These are phyloP conservation scores for Antheraea yamamai DNA, from an alignment of 2,888 invertebrate species.

Conservation along the genomic window DNA sequence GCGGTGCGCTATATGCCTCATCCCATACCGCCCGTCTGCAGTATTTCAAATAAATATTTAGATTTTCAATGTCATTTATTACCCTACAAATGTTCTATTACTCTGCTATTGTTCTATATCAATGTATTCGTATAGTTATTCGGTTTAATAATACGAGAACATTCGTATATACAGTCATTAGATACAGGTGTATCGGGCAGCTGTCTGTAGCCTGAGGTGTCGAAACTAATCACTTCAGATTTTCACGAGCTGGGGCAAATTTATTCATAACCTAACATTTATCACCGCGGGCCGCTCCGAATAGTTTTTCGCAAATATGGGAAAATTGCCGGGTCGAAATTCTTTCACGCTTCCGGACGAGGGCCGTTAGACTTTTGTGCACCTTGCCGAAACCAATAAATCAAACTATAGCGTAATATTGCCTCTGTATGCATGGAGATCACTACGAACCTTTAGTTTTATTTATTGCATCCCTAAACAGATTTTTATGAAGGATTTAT, in stretches of 20 bases:
- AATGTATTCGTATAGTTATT: constrained; percentile 8
- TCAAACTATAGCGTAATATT: constrained; percentile 79
- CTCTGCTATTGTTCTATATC: constrained; percentile 49
- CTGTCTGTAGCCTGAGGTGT: constrained; percentile 60
- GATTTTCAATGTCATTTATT: constrained; percentile 54
- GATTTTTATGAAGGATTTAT: constrained; percentile 71
- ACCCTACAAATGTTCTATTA: constrained; percentile 53
- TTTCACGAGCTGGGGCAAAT: constrained; percentile 65
- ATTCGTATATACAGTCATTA: constrained; percentile 17
- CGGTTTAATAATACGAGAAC: constrained; percentile 9
- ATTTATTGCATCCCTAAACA: constrained; percentile 73
- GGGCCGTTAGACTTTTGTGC: constrained; percentile 69
- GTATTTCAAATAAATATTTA: constrained; percentile 63
- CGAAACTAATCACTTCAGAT: constrained; percentile 73
- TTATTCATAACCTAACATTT: constrained; percentile 79
- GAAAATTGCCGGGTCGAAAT: constrained; percentile 73
- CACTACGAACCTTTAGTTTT: constrained; percentile 61
- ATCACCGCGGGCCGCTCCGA: constrained; percentile 65
- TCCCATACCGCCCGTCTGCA: constrained; percentile 36
- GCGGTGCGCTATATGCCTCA: constrained; percentile 34
- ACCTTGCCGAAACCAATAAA: constrained; percentile 79
- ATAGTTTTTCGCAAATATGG: constrained; percentile 74
- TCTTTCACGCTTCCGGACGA: constrained; percentile 64
- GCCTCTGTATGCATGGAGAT: constrained; percentile 75
- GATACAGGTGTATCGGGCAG: constrained; percentile 51